Conservation (phyloP, 2,797 vertebrate genomes). For the Tachyglossus aculeatus region DNA sequence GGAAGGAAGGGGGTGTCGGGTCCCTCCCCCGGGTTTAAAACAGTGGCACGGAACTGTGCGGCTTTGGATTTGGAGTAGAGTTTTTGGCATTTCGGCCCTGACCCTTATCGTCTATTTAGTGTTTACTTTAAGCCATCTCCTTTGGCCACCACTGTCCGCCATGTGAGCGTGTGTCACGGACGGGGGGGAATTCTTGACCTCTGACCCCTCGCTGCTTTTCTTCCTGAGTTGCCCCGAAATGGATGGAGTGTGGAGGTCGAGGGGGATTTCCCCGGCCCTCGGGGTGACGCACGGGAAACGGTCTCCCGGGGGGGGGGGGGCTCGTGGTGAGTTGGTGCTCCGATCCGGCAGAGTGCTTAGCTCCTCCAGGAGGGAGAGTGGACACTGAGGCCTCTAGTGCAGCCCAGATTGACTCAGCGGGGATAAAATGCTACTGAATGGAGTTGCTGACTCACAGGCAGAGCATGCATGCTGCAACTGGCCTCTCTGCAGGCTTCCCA, state of each 20-base stretch:
- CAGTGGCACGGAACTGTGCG: too few species aligned
- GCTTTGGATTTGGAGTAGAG: too few species aligned
- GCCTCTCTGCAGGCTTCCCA: not conserved
- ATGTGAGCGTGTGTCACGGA: not conserved
- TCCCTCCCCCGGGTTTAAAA: too few species aligned
- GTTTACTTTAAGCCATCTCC: not conserved
- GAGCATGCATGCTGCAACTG: slow-evolving; percentile 49
- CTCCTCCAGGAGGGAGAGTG: slow-evolving; percentile 55
- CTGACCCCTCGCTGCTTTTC: not conserved
- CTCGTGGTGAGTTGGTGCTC: slow-evolving; percentile 51
- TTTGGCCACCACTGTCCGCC: not conserved
- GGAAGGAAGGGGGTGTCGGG: too few species aligned
- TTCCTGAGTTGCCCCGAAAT: not conserved
- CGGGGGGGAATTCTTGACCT: not conserved
- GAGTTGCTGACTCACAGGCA: slow-evolving; percentile 72
- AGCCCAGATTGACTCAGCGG: slow-evolving; percentile 65
- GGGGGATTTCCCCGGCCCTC: slow-evolving; percentile 54
- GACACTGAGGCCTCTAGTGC: slow-evolving; percentile 66
- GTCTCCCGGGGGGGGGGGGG: slow-evolving; percentile 62
- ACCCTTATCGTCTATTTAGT: not conserved
- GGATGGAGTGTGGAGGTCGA: slow-evolving; percentile 32
- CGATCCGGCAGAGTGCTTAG: slow-evolving; percentile 55
- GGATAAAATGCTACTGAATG: slow-evolving; percentile 52
- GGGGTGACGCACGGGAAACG: slow-evolving; percentile 67
- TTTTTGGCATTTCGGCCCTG: not conserved